These are phyloP conservation scores for silkworm (Bombyx mori) DNA, from an alignment of 1,140 invertebrate genomes.

Conservation along the genomic window DNA sequence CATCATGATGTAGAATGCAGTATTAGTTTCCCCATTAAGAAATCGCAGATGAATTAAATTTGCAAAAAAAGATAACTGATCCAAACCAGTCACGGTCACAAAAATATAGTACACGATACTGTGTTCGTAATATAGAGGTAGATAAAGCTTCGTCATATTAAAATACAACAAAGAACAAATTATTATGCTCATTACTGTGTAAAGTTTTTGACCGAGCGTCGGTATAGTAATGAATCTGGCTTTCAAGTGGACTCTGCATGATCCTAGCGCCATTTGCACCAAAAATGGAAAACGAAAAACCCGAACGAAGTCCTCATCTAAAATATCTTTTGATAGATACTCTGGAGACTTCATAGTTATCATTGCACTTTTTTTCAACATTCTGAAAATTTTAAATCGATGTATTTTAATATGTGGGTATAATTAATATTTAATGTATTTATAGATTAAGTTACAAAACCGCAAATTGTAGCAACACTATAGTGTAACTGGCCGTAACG, in stretches of 20 bases:
- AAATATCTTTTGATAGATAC: constrained; percentile 36
- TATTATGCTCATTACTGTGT: constrained; percentile 22
- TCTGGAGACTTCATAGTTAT: constrained; percentile 10
- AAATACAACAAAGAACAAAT: constrained; percentile 10
- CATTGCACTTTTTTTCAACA: neutral
- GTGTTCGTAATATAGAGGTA: constrained; percentile 8
- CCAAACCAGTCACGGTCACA: constrained; percentile 3
- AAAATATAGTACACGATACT: constrained; percentile 18
- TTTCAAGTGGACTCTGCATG: constrained; percentile 29
- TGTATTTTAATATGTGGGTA: no score
- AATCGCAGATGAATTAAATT: constrained; percentile 36
- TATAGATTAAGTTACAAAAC: constrained; percentile 10
- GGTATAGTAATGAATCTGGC: constrained; percentile 33
- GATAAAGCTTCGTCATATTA: constrained; percentile 6
- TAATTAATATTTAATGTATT: neutral
- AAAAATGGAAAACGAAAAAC: constrained; percentile 19
- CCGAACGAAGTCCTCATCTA: constrained; percentile 31
- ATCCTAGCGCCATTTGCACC: constrained; percentile 27
- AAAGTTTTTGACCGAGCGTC: constrained; percentile 28
- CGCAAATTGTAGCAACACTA: constrained; percentile 18
- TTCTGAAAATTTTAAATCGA: no score
- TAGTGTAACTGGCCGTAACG: constrained; percentile 10
- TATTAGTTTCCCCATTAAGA: constrained; percentile 23
- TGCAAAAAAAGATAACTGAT: constrained; percentile 16
- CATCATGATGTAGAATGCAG: constrained; percentile 33